Evolutionary conservation across 1,140 invertebrate species (phyloP).

Genomic region (Aphelinus certus): DNA sequence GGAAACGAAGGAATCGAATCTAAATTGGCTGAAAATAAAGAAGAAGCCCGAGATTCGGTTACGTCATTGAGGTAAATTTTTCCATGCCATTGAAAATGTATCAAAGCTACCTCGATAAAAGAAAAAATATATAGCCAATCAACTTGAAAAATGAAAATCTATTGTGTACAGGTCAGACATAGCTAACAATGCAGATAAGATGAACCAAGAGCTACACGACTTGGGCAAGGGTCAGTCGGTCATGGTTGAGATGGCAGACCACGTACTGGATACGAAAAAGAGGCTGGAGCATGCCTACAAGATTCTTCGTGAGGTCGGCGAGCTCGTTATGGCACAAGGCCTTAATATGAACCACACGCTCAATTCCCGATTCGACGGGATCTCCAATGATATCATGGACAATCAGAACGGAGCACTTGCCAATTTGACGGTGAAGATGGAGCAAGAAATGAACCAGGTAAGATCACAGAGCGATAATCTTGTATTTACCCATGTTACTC

Average conservation of each 20-base stretch:
- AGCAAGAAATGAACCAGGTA: constrained; percentile 81
- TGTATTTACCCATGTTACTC: constrained; percentile 1
- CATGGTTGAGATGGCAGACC: constrained; percentile 84
- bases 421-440: constrained; percentile 82
- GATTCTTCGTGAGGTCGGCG: constrained; percentile 82
- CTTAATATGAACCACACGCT: constrained; percentile 76
- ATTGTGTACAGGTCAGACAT: constrained; percentile 51
- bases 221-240: constrained; percentile 82
- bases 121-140: not conserved
- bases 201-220: constrained; percentile 63
- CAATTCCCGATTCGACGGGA: constrained; percentile 74
- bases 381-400: constrained; percentile 76
- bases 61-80: constrained; percentile 52
- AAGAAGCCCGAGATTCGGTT: constrained; percentile 56
- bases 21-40: constrained; percentile 60
- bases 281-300: constrained; percentile 87
- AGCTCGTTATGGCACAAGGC: constrained; percentile 74
- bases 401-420: constrained; percentile 78
- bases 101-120: not conserved
- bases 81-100: not conserved
- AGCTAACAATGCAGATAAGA: constrained; percentile 57
- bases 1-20: constrained; percentile 61
- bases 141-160: constrained; percentile 16
- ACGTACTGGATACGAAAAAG: constrained; percentile 84
- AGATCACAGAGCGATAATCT: constrained; percentile 29